Evolutionary conservation across 2,113 vertebrate genomes (phyloP).

Genomic region (Sminthopsis crassicaudata): DNA sequence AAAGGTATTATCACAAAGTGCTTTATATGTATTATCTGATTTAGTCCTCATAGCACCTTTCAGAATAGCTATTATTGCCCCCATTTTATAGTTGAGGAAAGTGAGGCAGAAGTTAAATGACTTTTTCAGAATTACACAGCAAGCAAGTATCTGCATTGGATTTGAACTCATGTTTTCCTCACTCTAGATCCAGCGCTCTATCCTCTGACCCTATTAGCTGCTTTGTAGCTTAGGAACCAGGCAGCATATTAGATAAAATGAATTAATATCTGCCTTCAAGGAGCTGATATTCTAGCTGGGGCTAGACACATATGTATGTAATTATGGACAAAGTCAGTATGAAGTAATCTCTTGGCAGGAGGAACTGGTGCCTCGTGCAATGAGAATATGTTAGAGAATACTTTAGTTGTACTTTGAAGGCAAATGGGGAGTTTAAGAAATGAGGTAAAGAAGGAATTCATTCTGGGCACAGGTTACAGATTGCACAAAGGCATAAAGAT

Average conservation of each 20-base stretch:
- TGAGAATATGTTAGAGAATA: neutral
- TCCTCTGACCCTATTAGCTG: neutral
- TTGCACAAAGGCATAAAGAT: neutral
- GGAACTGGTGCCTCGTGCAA: neutral
- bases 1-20: neutral
- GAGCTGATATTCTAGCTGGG: neutral
- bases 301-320: neutral
- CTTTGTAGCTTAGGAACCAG: neutral
- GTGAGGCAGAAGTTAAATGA: neutral
- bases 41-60: neutral
- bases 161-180: neutral
- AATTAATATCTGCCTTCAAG: neutral
- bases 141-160: neutral
- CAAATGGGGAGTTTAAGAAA: neutral
- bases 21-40: neutral
- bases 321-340: neutral
- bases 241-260: neutral
- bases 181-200: neutral
- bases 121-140: neutral
- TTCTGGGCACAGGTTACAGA: neutral
- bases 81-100: neutral
- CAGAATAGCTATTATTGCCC: neutral
- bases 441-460: neutral
- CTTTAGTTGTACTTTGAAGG: neutral
- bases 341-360: neutral